Percentiles rank a stretch among this genome's conserved stretches.
Evolutionary conservation across 2,797 vertebrate genomes (phyloP).

Genomic region (Hafferia zeledoni): DNA sequence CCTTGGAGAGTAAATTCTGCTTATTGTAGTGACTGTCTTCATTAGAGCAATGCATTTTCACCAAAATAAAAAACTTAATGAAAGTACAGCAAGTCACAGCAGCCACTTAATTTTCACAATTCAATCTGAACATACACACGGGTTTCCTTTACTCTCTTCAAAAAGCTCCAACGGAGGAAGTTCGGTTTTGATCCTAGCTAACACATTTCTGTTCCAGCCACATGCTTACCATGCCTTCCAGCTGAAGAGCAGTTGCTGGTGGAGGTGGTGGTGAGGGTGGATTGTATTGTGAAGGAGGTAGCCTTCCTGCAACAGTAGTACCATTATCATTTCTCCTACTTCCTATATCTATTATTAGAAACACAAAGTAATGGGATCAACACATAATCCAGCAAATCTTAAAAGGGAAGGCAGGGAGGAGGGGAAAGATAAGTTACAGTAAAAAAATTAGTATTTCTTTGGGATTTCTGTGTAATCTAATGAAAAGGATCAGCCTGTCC

Average conservation of each 20-base stretch:
- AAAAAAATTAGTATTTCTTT: neutral
- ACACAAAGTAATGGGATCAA: constrained; percentile 39
- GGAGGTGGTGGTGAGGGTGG: constrained; percentile 46
- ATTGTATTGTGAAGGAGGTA: constrained; percentile 76
- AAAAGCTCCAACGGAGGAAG: neutral
- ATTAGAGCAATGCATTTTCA: neutral
- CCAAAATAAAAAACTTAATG: neutral
- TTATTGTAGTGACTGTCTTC: neutral
- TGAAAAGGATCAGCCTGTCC: neutral
- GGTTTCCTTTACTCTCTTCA: neutral
- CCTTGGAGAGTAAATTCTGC: neutral
- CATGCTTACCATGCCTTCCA: constrained; percentile 78
- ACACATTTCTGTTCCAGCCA: neutral
- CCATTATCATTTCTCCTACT: constrained; percentile 75
- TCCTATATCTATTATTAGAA: constrained; percentile 45
- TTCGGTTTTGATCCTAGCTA: neutral
- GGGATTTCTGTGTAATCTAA: neutral
- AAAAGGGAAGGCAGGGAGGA: neutral
- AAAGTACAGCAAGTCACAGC: neutral
- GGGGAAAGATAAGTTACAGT: neutral
- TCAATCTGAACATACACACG: neutral
- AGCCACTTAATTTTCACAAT: neutral
- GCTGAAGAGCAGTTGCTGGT: constrained; percentile 26
- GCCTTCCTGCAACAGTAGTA: constrained; percentile 61
- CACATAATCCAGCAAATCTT: neutral